Percentiles rank a stretch among this genome's conserved stretches.
Conservation (phyloP, 2,888 invertebrate genomes). For the Scaptomyza cyrtandrae region DNA sequence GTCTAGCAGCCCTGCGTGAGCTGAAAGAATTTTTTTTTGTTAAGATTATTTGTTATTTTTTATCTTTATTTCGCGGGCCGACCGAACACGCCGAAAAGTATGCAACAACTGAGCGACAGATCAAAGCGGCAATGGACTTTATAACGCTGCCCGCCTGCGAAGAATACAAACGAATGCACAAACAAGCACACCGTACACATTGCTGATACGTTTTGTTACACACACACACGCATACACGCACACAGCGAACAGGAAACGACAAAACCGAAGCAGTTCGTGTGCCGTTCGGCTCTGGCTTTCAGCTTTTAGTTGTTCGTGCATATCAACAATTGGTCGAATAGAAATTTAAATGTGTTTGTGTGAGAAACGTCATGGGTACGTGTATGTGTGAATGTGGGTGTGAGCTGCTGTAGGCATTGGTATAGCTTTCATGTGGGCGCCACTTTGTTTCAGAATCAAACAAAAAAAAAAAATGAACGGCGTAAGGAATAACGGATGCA, state of each 20-base stretch:
- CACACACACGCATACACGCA: conserved; percentile 2
- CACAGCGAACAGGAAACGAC: conserved; percentile 51
- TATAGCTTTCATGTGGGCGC: conserved; percentile 42
- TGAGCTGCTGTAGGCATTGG: conserved; percentile 6
- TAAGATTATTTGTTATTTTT: not conserved
- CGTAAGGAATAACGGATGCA: conserved; percentile 48
- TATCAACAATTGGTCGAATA: conserved; percentile 79
- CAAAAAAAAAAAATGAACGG: conserved; percentile 29
- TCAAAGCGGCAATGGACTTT: conserved; percentile 78
- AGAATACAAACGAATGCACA: conserved; percentile 26
- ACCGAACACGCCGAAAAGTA: conserved; percentile 77
- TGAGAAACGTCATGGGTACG: conserved; percentile 17
- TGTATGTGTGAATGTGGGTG: conserved; percentile 7
- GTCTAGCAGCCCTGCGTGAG: conserved; percentile 2
- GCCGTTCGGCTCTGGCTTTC: conserved; percentile 42
- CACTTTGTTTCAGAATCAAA: conserved; percentile 53
- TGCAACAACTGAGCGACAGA: conserved; percentile 82
- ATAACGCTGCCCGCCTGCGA: conserved; percentile 47
- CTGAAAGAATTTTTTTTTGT: not conserved
- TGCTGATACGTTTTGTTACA: conserved; percentile 33
- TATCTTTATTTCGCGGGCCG: conserved; percentile 20
- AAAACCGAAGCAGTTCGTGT: conserved; percentile 42
- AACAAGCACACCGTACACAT: conserved; percentile 16
- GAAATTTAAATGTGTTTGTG: conserved; percentile 39
- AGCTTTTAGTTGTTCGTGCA: conserved; percentile 59